phyloP scores from a whole-genome alignment of 2,888 invertebrate genomes.

The Orthonychiurus folsomi region DNA sequence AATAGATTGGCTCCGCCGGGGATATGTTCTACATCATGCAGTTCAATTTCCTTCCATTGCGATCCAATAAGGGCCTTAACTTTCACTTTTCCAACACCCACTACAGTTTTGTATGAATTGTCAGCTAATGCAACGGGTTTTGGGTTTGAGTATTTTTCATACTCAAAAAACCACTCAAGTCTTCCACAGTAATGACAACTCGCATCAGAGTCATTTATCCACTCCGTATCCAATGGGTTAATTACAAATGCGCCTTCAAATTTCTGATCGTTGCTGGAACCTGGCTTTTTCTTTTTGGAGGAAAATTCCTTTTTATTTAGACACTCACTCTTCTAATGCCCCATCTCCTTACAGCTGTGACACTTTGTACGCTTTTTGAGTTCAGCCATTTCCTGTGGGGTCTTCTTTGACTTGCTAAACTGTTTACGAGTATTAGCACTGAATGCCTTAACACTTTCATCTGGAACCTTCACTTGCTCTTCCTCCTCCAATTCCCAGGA shows the following conservation, averaged over 20 bases:
- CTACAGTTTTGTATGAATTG: neutral
- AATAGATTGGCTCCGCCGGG: constrained; percentile 1
- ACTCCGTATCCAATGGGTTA: neutral
- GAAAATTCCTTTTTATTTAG: constrained; percentile 14
- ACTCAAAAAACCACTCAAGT: neutral
- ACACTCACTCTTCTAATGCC: constrained; percentile 23
- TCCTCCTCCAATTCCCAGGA: constrained; percentile 19
- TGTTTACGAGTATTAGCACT: too few species aligned
- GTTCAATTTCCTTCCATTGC: constrained; percentile 4
- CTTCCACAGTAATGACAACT: neutral
- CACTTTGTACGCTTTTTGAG: constrained; percentile 9
- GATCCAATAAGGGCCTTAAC: neutral
- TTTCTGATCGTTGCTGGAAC: neutral
- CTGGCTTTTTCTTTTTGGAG: neutral
- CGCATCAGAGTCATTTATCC: constrained; percentile 6
- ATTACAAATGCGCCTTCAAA: neutral
- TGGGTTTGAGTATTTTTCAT: constrained; percentile 7
- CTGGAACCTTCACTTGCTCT: neutral
- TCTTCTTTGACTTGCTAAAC: neutral
- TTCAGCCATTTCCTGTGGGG: constrained; percentile 10
- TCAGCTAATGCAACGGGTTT: neutral
- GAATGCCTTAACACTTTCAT: constrained; percentile 1
- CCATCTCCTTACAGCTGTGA: constrained; percentile 15
- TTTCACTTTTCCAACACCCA: constrained; percentile 4
- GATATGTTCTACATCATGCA: neutral